phyloP scores from a whole-genome alignment of 2,888 invertebrate genomes.

The Polydrusus cervinus region DNA sequence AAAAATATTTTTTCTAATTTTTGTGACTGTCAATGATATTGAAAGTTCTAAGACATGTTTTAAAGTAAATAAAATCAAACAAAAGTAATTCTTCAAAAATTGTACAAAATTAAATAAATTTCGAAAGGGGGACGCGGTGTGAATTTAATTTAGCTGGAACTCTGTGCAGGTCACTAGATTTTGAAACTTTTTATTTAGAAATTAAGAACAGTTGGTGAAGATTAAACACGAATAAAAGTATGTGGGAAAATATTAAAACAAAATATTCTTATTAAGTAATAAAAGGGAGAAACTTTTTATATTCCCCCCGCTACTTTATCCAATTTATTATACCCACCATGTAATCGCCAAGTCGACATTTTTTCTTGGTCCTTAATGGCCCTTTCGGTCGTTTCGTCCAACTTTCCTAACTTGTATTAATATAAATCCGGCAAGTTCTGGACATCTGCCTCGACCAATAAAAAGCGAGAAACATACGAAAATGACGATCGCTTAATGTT shows the following conservation, averaged over 20 bases:
- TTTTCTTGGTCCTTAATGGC: slow-evolving; percentile 14
- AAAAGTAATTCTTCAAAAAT: too few relatives aligned
- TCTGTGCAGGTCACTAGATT: too few relatives aligned
- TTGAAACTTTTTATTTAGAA: too few relatives aligned
- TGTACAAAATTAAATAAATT: too few relatives aligned
- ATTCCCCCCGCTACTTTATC: slow-evolving; percentile 12
- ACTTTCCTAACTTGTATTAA: slow-evolving; percentile 32
- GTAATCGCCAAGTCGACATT: slow-evolving; percentile 14
- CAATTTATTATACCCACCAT: slow-evolving; percentile 31
- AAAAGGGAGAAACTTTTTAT: slow-evolving; percentile 7
- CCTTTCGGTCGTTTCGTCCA: slow-evolving; percentile 21
- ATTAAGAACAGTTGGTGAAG: background rate
- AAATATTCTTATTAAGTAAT: slow-evolving; percentile 24
- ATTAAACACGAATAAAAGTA: background rate
- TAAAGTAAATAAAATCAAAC: too few relatives aligned
- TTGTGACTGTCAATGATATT: too few relatives aligned
- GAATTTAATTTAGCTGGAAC: too few relatives aligned
- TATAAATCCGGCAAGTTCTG: slow-evolving; percentile 38
- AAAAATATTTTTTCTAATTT: too few relatives aligned
- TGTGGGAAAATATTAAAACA: background rate
- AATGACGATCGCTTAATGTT: slow-evolving; percentile 27
- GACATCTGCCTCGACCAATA: slow-evolving; percentile 36
- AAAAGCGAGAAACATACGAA: slow-evolving; percentile 23
- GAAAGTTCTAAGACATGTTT: too few relatives aligned
- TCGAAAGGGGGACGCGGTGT: too few relatives aligned